Base-by-base conservation (phyloP, 2,797 vertebrate genomes). In the Leptoclinus maculatus region DNA sequence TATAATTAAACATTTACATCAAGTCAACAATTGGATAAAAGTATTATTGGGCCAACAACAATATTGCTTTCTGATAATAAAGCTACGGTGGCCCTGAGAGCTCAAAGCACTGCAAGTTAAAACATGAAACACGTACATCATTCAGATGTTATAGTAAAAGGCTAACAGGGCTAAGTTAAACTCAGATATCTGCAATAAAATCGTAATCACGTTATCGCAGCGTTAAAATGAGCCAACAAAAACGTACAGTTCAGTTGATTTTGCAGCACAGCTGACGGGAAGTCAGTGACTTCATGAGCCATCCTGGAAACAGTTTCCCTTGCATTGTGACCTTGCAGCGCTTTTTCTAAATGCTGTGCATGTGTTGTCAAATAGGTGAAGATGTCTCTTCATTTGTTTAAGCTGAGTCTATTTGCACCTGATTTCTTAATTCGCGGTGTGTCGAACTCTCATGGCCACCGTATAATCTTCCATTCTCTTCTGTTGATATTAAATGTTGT, bases 21-120 rank as follows among this genome's bases (percentile, higher is more conserved):
- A 12, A 39, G 17, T 58, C 29, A 58, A 58, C 19, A 59, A 13
- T 29, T 76, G 21, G n/a, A 58, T 58, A 56, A 69, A 76, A 47
- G 2, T 7, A 29, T 3, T 54, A 53, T 53, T 53, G 27, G 23
- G 11, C 8, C 39, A 38, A 47, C 17, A 74, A 45, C 5, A 43
- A 38, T 9, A 27, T 12, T 65, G 19, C 13, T 36, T 66, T 49
- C 19, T 49, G 25, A 43, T 6, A 34, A n/a, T 27, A 56, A 34
- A 34, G 34, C 3, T 10, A 14, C 10, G 0, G 13, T 27, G n/a
- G 57, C 10, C 21, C 11, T 59, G 11, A 60, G 4, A 25, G 38
- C n/a, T 62, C n/a, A 41, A 25, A 4, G 3, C 38, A 19, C 38
- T 43, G 38, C 12, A 59, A n/a, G 36, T 59, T 7, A 36, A 36